phyloP scores from a whole-genome alignment of 2,113 vertebrate genomes.

The Xenopus laevis region DNA sequence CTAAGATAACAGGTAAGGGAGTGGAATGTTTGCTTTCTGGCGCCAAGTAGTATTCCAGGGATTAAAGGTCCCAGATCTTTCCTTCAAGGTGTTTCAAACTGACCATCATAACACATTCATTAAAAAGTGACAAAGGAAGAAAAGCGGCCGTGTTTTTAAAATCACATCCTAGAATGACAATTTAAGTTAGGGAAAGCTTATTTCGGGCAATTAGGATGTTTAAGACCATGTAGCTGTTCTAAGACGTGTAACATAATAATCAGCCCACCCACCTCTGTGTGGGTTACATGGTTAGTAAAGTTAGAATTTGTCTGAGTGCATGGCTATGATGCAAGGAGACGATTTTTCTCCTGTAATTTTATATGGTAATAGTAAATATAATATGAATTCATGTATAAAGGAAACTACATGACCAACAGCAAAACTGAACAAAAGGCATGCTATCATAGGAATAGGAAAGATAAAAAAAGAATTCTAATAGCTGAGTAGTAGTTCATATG shows the following conservation, averaged over 20 bases:
- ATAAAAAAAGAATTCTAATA: too few relatives aligned
- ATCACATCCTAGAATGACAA: conserved; percentile 45
- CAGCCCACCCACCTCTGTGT: conserved; percentile 4
- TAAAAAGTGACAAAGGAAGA: conserved; percentile 48
- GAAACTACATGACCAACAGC: too few relatives aligned
- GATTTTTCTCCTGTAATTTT: too few relatives aligned
- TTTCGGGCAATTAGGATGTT: conserved; percentile 51
- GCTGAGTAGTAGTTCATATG: too few relatives aligned
- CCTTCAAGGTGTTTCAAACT: conserved; percentile 59
- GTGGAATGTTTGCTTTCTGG: conserved; percentile 61
- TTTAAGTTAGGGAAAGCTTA: conserved; percentile 43
- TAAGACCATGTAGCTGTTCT: conserved; percentile 38
- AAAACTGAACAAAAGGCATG: too few relatives aligned
- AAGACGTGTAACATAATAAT: conserved; percentile 44
- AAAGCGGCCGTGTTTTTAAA: conserved; percentile 47
- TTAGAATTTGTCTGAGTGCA: too few relatives aligned
- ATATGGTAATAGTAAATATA: too few relatives aligned
- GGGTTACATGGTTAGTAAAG: too few relatives aligned
- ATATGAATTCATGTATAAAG: too few relatives aligned
- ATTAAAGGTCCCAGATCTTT: conserved; percentile 62
- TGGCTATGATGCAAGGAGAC: too few relatives aligned
- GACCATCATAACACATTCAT: conserved; percentile 57
- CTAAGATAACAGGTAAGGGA: conserved; percentile 64
- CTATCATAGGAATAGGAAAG: too few relatives aligned
- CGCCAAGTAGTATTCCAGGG: conserved; percentile 60